Percentiles rank a stretch among this genome's conserved stretches.
These are phyloP conservation scores for Cisticola juncidis DNA, from an alignment of 2,113 vertebrate genomes.

Conservation along the genomic window DNA sequence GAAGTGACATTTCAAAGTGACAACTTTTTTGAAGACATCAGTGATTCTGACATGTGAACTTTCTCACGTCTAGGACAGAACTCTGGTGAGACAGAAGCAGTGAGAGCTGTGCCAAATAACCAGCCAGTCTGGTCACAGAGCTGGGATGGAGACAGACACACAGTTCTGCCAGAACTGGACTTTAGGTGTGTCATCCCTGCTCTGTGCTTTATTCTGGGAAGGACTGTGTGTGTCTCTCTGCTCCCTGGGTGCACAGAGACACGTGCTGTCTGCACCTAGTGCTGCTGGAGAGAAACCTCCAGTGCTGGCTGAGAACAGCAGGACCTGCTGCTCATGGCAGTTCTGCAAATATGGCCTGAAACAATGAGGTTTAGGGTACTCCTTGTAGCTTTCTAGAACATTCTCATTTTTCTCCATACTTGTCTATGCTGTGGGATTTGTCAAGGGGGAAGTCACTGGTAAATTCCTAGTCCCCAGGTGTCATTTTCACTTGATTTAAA, in stretches of 20 bases:
- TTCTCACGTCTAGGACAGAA: neutral
- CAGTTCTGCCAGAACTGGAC: neutral
- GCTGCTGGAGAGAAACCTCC: neutral
- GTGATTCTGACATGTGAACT: neutral
- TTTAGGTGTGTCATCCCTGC: neutral
- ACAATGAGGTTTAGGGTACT: neutral
- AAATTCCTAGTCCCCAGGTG: neutral
- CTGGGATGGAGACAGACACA: neutral
- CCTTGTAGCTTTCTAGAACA: neutral
- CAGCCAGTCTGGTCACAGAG: neutral
- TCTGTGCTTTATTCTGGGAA: neutral
- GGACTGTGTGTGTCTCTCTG: neutral
- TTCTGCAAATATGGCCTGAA: neutral
- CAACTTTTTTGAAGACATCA: neutral
- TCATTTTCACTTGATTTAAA: neutral
- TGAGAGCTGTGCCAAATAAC: neutral
- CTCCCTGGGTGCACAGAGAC: no score
- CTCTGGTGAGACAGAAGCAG: neutral
- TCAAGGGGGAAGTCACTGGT: neutral
- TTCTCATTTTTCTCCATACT: neutral
- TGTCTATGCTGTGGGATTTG: neutral
- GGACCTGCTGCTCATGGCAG: neutral
- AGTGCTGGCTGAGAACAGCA: neutral
- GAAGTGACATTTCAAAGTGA: neutral
- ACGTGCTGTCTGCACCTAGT: fast-evolving